Percentiles rank a stretch among this genome's conserved stretches.
Evolutionary conservation across 2,113 vertebrate species (phyloP).

Genomic region (Paramisgurnus dabryanus): DNA sequence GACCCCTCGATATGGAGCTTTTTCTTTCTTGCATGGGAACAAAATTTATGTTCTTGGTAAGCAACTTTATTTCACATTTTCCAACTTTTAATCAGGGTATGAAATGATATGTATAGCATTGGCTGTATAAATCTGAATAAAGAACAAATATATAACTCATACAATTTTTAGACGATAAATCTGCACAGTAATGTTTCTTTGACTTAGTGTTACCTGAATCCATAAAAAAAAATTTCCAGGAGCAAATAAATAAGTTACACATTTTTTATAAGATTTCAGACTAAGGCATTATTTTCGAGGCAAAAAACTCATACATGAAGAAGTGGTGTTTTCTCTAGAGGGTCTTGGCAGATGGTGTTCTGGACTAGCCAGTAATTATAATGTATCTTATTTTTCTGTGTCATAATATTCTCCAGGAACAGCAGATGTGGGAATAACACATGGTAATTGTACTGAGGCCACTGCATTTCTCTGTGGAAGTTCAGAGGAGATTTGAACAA

Average conservation of each 20-base stretch:
- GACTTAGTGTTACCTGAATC: no score
- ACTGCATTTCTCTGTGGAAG: constrained; percentile 5
- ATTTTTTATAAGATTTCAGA: no score
- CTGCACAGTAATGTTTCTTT: no score
- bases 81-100: background rate
- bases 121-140: background rate
- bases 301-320: background rate
- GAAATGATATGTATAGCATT: background rate
- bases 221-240: no score
- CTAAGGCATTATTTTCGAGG: background rate
- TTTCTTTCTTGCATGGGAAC: constrained; percentile 85
- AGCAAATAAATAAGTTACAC: no score
- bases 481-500: background rate
- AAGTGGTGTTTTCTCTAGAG: constrained; percentile 13
- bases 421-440: constrained; percentile 39
- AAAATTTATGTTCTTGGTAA: constrained; percentile 90
- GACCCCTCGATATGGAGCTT: constrained; percentile 92
- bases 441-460: no score
- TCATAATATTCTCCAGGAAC: constrained; percentile 43
- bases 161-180: no score
- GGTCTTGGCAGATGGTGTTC: background rate
- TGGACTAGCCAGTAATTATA: constrained; percentile 38
- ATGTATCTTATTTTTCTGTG: constrained; percentile 40
- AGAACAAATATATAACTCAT: background rate
- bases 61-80: background rate